Base-by-base conservation (phyloP, 2,888 invertebrate species). In the Polydrusus pterygomalis region DNA sequence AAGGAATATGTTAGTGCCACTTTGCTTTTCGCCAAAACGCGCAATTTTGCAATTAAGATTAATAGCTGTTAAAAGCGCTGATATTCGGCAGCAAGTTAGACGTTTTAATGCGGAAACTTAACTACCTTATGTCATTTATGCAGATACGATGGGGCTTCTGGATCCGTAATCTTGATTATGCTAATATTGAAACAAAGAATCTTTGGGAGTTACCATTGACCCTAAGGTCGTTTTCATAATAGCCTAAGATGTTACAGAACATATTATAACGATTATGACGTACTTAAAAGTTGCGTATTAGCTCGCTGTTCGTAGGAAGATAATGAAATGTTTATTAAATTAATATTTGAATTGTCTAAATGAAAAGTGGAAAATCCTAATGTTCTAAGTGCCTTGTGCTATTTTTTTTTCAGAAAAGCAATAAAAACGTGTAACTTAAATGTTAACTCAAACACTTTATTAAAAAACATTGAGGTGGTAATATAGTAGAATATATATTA, bases 1-100 rank as follows among this genome's bases (percentile, higher is more conserved):
- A 74, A 60, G 69, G 74, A 74, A 74, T 74, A 69, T 45, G 74
- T 74, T 74, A 74, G 69, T 67, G 74, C 63, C 69, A 64, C 54
- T 74, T 64, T 63, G 74, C 69, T 54, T 70, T 67, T 67, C 34
- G 67, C 65, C 56, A 25, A 73, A 73, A 73, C 65, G 65, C 65
- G 72, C 25, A 47, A 56, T 67, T 74, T 74, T 65, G 68, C 58
- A 68, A 74, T 74, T 74, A 62, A 68, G 68, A 74, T 68, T 74
- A 74, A 74, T 74, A 68, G 58, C 60, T 68, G 74, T 68, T 73
- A 56, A 73, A 68, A 68, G 74, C 74, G 43, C 58, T 73, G 68
- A 67, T 73, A 73, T 45, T 65, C 58, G 58, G 15, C 56, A 56
- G n/a, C 58, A 60, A 65, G 47, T 63, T 73, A 49, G 72, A 65